Percentiles rank a stretch among this genome's conserved stretches.
phyloP scores from a whole-genome alignment of 1,140 invertebrate genomes.

The Drosophila saltans region DNA sequence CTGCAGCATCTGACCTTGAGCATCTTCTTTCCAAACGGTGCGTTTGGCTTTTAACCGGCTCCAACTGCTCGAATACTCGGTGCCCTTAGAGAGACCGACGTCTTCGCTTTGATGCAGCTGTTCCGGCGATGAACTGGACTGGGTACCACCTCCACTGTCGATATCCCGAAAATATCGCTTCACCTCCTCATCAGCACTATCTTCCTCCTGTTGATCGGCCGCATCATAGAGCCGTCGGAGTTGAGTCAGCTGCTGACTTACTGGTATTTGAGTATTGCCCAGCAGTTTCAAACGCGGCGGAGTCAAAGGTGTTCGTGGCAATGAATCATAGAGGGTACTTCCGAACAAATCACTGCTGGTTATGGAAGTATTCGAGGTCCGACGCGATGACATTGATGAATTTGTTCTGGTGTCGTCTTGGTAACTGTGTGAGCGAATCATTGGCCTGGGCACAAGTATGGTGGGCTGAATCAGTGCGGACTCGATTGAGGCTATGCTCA shows the following conservation, averaged over 20 bases:
- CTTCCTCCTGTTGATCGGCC: slow-evolving; percentile 60
- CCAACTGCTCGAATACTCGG: slow-evolving; percentile 80
- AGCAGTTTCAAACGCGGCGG: slow-evolving; percentile 71
- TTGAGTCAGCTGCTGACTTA: slow-evolving; percentile 77
- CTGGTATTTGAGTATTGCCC: slow-evolving; percentile 67
- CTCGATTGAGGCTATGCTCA: slow-evolving; percentile 80
- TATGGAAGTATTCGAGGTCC: slow-evolving; percentile 66
- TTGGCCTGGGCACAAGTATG: slow-evolving; percentile 71
- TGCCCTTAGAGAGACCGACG: slow-evolving; percentile 33
- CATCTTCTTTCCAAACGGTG: slow-evolving; percentile 76
- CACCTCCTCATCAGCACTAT: slow-evolving; percentile 81
- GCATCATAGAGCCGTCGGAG: slow-evolving; percentile 75
- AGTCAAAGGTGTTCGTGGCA: slow-evolving; percentile 61
- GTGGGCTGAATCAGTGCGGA: slow-evolving; percentile 62
- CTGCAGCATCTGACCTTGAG: slow-evolving; percentile 63
- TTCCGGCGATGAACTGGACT: slow-evolving; percentile 70
- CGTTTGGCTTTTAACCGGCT: slow-evolving; percentile 81
- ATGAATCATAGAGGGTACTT: slow-evolving; percentile 56
- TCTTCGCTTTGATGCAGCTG: slow-evolving; percentile 38
- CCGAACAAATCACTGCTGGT: slow-evolving; percentile 71
- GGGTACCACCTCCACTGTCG: slow-evolving; percentile 77
- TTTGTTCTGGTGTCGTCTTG: slow-evolving; percentile 54
- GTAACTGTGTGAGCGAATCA: slow-evolving; percentile 75
- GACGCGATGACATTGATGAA: slow-evolving; percentile 29
- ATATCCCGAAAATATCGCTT: slow-evolving; percentile 74